A percentile compares a stretch with the other conserved stretches of the same genome.
These are phyloP conservation scores for Leptinotarsa undecemlineata DNA, from an alignment of 1,140 invertebrate genomes.

Conservation along the genomic window DNA sequence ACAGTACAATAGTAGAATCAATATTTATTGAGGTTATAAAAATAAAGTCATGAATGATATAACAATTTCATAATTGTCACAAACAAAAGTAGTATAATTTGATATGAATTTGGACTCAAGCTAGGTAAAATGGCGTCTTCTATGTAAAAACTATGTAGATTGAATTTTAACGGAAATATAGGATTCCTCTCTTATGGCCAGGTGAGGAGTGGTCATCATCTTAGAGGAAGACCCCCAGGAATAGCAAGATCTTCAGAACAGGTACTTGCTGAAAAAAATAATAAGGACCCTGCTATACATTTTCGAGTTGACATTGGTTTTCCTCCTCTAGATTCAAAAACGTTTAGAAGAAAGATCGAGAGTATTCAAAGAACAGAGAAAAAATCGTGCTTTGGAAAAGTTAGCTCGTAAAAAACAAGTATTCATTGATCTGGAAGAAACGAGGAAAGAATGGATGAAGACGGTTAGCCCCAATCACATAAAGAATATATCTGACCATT, in stretches of 20 bases:
- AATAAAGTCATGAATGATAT: no score
- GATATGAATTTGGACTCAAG: no score
- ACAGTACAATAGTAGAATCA: no score
- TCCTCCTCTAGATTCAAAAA: slow-evolving; percentile 52
- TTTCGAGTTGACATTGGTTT: slow-evolving; percentile 70
- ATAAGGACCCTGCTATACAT: slow-evolving; percentile 61
- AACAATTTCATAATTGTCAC: no score
- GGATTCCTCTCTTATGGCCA: slow-evolving; percentile 10
- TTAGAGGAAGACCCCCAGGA: slow-evolving; percentile 72
- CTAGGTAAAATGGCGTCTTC: slow-evolving; percentile 24
- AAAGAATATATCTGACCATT: slow-evolving; percentile 80
- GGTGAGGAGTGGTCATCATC: slow-evolving; percentile 56
- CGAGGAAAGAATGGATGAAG: slow-evolving; percentile 70
- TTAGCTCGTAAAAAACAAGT: slow-evolving; percentile 57
- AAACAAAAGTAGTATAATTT: no score
- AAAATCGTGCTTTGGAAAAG: slow-evolving; percentile 66
- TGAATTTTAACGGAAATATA: slow-evolving; percentile 26
- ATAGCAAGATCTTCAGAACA: slow-evolving; percentile 67
- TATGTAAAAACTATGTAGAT: slow-evolving; percentile 28
- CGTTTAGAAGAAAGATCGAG: slow-evolving; percentile 58
- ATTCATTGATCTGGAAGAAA: slow-evolving; percentile 64
- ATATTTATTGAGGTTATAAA: no score
- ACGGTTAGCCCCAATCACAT: slow-evolving; percentile 67
- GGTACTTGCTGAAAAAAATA: slow-evolving; percentile 64
- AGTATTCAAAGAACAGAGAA: slow-evolving; percentile 60